phyloP scores from a whole-genome alignment of 2,113 vertebrate species.

The Marmota monax region DNA sequence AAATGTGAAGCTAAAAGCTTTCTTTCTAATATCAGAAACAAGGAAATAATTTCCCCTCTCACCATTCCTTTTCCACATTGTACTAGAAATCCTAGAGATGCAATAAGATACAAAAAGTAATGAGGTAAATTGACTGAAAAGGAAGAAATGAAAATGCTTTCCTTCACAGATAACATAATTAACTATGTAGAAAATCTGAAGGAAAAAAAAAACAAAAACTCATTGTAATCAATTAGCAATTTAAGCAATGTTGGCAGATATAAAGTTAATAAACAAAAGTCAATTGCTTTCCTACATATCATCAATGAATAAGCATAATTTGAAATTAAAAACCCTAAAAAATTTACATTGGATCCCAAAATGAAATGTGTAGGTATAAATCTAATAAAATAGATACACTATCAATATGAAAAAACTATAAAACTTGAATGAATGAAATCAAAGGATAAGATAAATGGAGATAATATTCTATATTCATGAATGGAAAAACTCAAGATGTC shows the following conservation, averaged over 20 bases:
- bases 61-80: background rate
- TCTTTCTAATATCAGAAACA: background rate
- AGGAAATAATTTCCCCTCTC: background rate
- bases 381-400: background rate
- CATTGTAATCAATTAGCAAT: background rate
- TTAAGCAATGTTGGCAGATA: background rate
- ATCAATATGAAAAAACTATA: background rate
- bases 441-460: background rate
- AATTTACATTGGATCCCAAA: background rate
- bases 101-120: background rate
- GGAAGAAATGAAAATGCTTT: background rate
- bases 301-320: background rate
- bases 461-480: background rate
- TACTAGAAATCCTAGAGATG: background rate
- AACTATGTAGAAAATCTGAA: background rate
- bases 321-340: constrained; percentile 8
- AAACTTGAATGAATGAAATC: background rate
- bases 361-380: background rate
- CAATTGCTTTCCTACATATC: background rate
- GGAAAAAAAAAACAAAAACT: background rate
- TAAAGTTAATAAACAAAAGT: background rate
- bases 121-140: background rate
- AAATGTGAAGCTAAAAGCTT: background rate
- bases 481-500: background rate
- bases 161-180: background rate